A percentile compares a stretch with the other conserved stretches of the same genome.
phyloP scores from a whole-genome alignment of 2,888 invertebrate genomes.

The Plebejus anna region DNA sequence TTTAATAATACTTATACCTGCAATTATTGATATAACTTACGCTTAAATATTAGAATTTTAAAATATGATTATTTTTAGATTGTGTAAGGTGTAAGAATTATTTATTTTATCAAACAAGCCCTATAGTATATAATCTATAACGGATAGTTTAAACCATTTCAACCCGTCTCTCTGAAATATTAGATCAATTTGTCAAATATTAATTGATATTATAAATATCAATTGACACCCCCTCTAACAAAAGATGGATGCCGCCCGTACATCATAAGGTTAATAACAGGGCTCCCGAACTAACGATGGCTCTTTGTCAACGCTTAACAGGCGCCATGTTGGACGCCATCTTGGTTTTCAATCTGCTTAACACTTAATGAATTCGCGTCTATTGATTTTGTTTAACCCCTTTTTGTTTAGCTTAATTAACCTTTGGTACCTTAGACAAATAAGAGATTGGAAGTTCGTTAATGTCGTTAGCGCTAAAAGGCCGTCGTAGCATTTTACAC shows the following conservation, averaged over 20 bases:
- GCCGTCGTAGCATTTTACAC: neutral
- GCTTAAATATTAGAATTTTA: too few species aligned
- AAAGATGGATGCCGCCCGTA: slow-evolving; percentile 68
- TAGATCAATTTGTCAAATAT: slow-evolving; percentile 4
- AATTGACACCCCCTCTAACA: slow-evolving; percentile 31
- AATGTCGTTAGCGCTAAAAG: slow-evolving; percentile 27
- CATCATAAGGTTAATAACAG: slow-evolving; percentile 81
- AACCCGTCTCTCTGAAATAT: slow-evolving; percentile 48
- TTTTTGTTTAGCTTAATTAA: slow-evolving; percentile 80
- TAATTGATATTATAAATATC: slow-evolving; percentile 28
- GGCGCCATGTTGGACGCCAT: slow-evolving; percentile 73
- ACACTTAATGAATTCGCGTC: slow-evolving; percentile 78
- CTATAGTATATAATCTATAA: too few species aligned
- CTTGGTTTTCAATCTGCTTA: slow-evolving; percentile 79
- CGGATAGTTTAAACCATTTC: slow-evolving; percentile 45
- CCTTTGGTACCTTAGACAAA: slow-evolving; percentile 53
- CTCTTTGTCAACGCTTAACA: slow-evolving; percentile 79
- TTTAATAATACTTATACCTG: too few species aligned
- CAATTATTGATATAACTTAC: too few species aligned
- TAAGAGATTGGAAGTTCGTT: slow-evolving; percentile 29
- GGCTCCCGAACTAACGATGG: slow-evolving; percentile 77
- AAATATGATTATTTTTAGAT: too few species aligned
- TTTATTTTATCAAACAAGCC: too few species aligned
- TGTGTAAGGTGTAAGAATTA: too few species aligned
- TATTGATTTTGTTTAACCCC: slow-evolving; percentile 80